Conservation (phyloP, 2,113 vertebrate genomes). For the Hippocampus zosterae region DNA sequence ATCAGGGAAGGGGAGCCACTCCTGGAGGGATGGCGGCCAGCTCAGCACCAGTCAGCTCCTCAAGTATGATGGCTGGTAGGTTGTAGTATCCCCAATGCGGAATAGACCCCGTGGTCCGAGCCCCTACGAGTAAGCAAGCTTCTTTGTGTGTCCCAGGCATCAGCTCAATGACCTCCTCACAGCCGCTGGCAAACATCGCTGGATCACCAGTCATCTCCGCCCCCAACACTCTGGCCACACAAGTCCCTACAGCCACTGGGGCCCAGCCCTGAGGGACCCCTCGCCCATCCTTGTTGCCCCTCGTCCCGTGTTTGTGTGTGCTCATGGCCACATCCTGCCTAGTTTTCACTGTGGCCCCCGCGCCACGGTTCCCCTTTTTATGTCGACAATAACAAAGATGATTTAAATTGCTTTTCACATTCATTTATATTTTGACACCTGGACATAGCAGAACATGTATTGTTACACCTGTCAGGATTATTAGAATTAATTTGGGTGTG, state of each 20-base stretch:
- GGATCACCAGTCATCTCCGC: slow-evolving; percentile 80
- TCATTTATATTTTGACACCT: slow-evolving; percentile 71
- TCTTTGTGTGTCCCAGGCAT: slow-evolving; percentile 64
- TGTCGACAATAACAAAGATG: slow-evolving; percentile 70
- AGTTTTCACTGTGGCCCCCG: slow-evolving; percentile 51
- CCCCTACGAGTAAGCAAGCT: neutral
- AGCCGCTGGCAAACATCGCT: slow-evolving; percentile 78
- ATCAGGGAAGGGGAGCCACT: slow-evolving; percentile 75
- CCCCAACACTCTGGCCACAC: slow-evolving; percentile 77
- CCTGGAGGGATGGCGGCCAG: slow-evolving; percentile 71
- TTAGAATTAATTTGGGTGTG: slow-evolving; percentile 71
- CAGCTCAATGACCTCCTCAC: slow-evolving; percentile 76
- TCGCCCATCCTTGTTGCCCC: slow-evolving; percentile 21
- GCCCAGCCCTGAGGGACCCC: slow-evolving; percentile 75
- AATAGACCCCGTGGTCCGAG: neutral
- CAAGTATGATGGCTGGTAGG: slow-evolving; percentile 82
- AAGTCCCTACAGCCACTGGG: slow-evolving; percentile 75
- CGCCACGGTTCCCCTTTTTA: slow-evolving; percentile 66
- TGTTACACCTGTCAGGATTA: slow-evolving; percentile 68
- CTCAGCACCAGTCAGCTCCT: slow-evolving; percentile 80
- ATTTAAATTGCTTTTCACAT: slow-evolving; percentile 68
- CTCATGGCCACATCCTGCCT: slow-evolving; percentile 57
- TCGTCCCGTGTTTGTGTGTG: slow-evolving; percentile 50
- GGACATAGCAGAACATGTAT: slow-evolving; percentile 67
- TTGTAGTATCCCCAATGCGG: neutral